phyloP scores from a whole-genome alignment of 2,113 vertebrate genomes.

The Phalacrocorax aristotelis region DNA sequence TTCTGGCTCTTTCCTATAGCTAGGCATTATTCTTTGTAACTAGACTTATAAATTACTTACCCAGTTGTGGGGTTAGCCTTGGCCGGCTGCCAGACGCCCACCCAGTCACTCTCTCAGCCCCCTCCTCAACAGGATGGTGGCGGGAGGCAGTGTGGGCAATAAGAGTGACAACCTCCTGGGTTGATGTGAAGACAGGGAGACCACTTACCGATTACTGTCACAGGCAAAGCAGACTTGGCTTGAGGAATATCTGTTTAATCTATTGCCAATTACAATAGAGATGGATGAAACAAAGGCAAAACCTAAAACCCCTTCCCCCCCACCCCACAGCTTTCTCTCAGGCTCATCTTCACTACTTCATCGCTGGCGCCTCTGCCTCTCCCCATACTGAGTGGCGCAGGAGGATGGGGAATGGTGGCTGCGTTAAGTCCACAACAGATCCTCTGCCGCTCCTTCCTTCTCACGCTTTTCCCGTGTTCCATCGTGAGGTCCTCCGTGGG shows the following conservation, averaged over 20 bases:
- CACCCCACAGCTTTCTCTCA: fast-evolving
- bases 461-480: neutral
- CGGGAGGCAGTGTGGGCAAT: too few relatives aligned
- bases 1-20: neutral
- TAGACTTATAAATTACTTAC: neutral
- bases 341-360: neutral
- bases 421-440: neutral
- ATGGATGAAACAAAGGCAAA: neutral
- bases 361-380: fast-evolving
- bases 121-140: neutral
- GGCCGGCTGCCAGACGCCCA: neutral
- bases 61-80: neutral
- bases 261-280: neutral
- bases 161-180: neutral
- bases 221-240: neutral
- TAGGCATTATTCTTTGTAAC: neutral
- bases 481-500: fast-evolving
- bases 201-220: neutral
- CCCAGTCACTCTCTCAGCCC: neutral
- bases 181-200: neutral
- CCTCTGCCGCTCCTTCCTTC: neutral
- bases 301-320: neutral
- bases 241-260: neutral
- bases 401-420: neutral
- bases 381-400: fast-evolving